phyloP scores from a whole-genome alignment of 2,113 vertebrate species.

The Micronisus gabar region DNA sequence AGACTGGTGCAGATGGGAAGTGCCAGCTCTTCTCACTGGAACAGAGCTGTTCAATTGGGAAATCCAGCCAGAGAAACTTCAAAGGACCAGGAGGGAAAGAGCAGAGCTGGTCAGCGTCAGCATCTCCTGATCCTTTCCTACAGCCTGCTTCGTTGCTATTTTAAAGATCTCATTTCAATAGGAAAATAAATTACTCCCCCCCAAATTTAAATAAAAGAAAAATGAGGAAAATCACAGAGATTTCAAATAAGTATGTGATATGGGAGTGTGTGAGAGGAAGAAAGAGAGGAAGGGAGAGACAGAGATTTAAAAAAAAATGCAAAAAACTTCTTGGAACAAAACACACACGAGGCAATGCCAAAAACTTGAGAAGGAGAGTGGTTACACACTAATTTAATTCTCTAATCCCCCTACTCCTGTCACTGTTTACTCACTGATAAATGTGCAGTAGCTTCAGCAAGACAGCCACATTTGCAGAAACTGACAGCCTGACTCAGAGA shows the following conservation, averaged over 20 bases:
- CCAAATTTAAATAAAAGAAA: not conserved
- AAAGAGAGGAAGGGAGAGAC: not conserved
- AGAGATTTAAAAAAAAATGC: not conserved
- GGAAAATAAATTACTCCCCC: not conserved
- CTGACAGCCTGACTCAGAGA: constrained; percentile 69
- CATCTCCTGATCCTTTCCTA: not conserved
- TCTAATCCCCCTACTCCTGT: constrained; percentile 71
- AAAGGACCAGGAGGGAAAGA: not conserved
- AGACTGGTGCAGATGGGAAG: constrained; percentile 40
- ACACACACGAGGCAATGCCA: constrained; percentile 57
- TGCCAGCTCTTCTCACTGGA: constrained; percentile 32
- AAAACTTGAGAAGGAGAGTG: constrained; percentile 66
- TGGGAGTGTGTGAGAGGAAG: not conserved
- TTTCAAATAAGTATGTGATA: not conserved
- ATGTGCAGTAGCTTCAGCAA: constrained; percentile 68
- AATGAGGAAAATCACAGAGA: not conserved
- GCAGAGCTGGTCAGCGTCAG: not conserved
- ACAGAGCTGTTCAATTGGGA: not conserved
- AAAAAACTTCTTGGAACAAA: constrained; percentile 61
- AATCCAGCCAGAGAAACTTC: not conserved
- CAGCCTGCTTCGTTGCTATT: not conserved
- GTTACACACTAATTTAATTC: constrained; percentile 75
- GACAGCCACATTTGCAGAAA: constrained; percentile 66
- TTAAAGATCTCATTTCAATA: not conserved
- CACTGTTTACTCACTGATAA: constrained; percentile 76